Evolutionary conservation across 2,113 vertebrate species (phyloP), one percentile per base, ranked within the genome.

Genomic region (Brachirus orientalis): DNA sequence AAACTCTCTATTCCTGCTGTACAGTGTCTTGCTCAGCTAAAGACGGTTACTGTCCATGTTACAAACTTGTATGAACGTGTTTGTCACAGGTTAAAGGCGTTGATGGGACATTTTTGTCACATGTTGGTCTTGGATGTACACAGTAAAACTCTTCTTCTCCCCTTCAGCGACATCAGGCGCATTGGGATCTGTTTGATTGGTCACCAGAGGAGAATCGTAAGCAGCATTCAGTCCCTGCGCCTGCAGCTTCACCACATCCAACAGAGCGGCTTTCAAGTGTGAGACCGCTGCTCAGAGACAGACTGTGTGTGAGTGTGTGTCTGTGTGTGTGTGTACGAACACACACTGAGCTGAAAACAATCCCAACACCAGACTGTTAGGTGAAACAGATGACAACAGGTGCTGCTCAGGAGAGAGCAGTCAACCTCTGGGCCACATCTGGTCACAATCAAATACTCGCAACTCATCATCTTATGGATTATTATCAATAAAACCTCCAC

Each of bases 121-220:
- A 60, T 59, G 18, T 28, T 17, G 43, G 16, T 53, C 10, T 20
- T 58, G 2, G 28, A 13, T 46, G 14, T 17, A 47, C 10, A n/a
- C 6, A 50, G 7, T 16, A 6, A 55, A 55, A 66, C 40, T 69
- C 35, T 44, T 63, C 47, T 56, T 47, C 40, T 77, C 43, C 40
- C 69, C 41, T 69, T 51, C 91, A 99, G 97, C 67, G 98, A 99
- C 76, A 88, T 99, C 89, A 93, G 96, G 91, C 96, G 96, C 88
- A 98, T 98, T 63, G 98, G 98, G 70, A 93, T 99, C 86, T 94
- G 94, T 84, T 94, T 99, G 85, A 98, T 98, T 86, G 98, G 98
- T 87, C 98, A 99, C 89, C 98, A 99, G 95, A 98, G 97, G 94
- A 94, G 97, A 91, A 99, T 99, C 95, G 93, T 98, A 90, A 98